phyloP scores from a whole-genome alignment of 2,113 vertebrate species.

The Danionella cerebrum region DNA sequence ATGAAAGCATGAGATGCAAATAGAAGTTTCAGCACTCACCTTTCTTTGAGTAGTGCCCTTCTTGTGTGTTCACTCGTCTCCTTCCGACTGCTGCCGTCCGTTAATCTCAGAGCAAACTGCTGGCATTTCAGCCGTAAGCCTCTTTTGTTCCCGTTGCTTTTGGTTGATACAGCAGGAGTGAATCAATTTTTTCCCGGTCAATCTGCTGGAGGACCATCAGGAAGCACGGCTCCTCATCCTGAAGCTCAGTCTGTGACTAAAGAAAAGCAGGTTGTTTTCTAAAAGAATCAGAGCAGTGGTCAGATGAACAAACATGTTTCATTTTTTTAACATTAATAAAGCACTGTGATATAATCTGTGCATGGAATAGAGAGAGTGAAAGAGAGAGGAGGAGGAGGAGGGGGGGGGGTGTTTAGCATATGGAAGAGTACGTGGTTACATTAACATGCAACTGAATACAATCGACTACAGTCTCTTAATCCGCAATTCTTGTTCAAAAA shows the following conservation, averaged over 20 bases:
- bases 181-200: constrained; percentile 24
- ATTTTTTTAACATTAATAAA: background rate
- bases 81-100: background rate
- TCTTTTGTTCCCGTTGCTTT: background rate
- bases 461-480: constrained; percentile 5
- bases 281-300: background rate
- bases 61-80: background rate
- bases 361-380: background rate
- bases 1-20: background rate
- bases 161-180: background rate
- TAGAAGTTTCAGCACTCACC: constrained; percentile 11
- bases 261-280: background rate
- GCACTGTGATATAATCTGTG: background rate
- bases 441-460: background rate
- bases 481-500: background rate
- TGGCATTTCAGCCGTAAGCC: constrained; percentile 17
- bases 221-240: background rate
- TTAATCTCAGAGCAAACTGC: constrained; percentile 9
- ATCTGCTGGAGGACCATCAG: constrained; percentile 24
- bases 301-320: background rate
- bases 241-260: background rate
- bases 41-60: background rate
- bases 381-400: background rate
- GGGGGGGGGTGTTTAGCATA: background rate
- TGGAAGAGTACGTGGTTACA: background rate